These are phyloP conservation scores for Bugula neritina DNA, from an alignment of 2,888 invertebrate species.

Conservation along the genomic window DNA sequence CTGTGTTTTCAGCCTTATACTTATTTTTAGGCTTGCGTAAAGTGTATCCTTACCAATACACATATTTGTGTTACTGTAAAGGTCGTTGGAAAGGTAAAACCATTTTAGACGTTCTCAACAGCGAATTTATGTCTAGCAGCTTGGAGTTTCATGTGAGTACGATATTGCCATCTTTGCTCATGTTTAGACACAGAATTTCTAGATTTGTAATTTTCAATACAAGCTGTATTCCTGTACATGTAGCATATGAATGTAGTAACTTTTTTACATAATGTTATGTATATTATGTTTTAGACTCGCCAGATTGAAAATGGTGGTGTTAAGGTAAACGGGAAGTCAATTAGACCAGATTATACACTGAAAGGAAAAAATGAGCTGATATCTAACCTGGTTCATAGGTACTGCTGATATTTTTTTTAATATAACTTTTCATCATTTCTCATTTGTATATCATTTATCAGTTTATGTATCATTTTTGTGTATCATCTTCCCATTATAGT, in stretches of 20 bases:
- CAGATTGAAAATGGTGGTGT: constrained; percentile 33
- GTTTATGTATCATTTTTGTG: too few relatives aligned
- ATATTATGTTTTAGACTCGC: neutral
- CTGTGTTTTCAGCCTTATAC: too few relatives aligned
- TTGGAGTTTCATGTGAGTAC: constrained; percentile 52
- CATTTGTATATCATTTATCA: too few relatives aligned
- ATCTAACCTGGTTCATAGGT: constrained; percentile 81
- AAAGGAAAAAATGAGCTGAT: constrained; percentile 81
- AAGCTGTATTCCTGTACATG: neutral
- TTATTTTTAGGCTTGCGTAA: constrained; percentile 73
- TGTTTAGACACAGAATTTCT: constrained; percentile 25
- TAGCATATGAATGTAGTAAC: neutral
- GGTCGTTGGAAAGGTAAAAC: constrained; percentile 85
- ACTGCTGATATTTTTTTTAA: constrained; percentile 22
- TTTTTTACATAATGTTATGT: neutral
- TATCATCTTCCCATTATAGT: too few relatives aligned
- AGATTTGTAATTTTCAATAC: too few relatives aligned
- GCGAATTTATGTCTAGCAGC: constrained; percentile 73
- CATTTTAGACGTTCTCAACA: constrained; percentile 82
- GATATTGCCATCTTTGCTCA: neutral
- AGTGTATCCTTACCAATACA: constrained; percentile 94
- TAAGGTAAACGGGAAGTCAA: constrained; percentile 62
- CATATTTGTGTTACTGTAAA: constrained; percentile 91
- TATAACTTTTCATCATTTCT: too few relatives aligned
- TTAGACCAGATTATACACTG: constrained; percentile 81